Base-by-base conservation (phyloP, 1,140 invertebrate species). In the Theocolax elegans region DNA sequence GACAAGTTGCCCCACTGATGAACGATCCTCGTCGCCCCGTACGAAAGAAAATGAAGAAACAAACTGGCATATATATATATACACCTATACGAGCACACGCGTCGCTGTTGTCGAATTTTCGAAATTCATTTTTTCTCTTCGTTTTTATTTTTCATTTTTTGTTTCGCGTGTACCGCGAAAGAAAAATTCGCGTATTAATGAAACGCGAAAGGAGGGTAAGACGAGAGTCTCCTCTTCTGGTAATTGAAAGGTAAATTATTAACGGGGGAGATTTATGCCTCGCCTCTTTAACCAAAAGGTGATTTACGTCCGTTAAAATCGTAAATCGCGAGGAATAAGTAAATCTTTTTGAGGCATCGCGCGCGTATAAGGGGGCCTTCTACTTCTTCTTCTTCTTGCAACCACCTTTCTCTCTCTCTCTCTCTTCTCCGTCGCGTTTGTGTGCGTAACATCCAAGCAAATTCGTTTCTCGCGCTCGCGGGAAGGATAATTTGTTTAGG, bases 1-100 rank as follows among this genome's bases (percentile, higher is more conserved):
- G 84, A 86, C 83, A 86, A 86, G 84, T 85, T 85, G 81, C 79
- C 46, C 80, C n/a, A 81, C 82, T 86, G 84, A 86, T 85, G 83
- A 85, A 86, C 83, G 83, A 80, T n/a, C 80, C 79, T 77, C 79
- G 76, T 42, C 23, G n/a, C n/a, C n/a, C n/a, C n/a, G n/a, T n/a
- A n/a, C n/a, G n/a, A n/a, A n/a, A n/a, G n/a, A n/a, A n/a, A n/a
- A n/a, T n/a, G n/a, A n/a, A n/a, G n/a, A n/a, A n/a, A n/a, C n/a
- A n/a, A n/a, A n/a, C n/a, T n/a, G n/a, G n/a, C n/a, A n/a, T n/a
- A n/a, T n/a, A n/a, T n/a, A n/a, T n/a, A n/a, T n/a, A n/a, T n/a
- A n/a, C n/a, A n/a, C n/a, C n/a, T n/a, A n/a, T n/a, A n/a, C n/a
- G n/a, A n/a, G n/a, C n/a, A n/a, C n/a, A n/a, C n/a, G n/a, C n/a